Conservation (phyloP, 2,113 vertebrate species). For the Lagopus leucura region DNA sequence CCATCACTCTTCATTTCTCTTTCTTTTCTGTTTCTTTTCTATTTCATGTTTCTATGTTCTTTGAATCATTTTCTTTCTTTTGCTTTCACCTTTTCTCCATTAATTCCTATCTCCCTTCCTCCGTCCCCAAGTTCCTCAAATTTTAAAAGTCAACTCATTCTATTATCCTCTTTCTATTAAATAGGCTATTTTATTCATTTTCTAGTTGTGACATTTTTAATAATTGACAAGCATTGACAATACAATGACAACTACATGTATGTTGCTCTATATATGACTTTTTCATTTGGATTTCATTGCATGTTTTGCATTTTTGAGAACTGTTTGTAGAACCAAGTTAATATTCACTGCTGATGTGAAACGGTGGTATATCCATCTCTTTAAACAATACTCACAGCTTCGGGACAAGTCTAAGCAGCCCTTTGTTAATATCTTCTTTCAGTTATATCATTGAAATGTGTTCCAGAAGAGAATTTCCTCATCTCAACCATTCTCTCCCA, state of each 20-base stretch:
- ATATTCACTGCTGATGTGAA: not conserved
- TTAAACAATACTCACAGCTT: not conserved
- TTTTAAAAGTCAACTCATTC: not conserved
- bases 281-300: not conserved
- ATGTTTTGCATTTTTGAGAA: not conserved
- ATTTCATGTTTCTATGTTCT: not conserved
- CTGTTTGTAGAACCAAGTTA: not conserved
- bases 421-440: not conserved
- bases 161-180: not conserved
- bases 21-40: not conserved
- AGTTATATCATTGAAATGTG: not conserved
- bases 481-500: not conserved
- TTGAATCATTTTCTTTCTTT: not conserved
- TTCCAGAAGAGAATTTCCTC: not conserved
- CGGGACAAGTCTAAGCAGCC: not conserved
- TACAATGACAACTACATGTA: no score
- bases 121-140: not conserved
- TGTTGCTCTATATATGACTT: not conserved
- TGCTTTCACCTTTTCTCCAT: accelerated
- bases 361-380: not conserved
- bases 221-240: not conserved
- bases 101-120: no score
- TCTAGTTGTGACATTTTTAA: not conserved
- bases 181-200: not conserved
- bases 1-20: not conserved